Conservation (phyloP, 2,888 invertebrate species). For the Pseudococcus jackbeardsleyi region DNA sequence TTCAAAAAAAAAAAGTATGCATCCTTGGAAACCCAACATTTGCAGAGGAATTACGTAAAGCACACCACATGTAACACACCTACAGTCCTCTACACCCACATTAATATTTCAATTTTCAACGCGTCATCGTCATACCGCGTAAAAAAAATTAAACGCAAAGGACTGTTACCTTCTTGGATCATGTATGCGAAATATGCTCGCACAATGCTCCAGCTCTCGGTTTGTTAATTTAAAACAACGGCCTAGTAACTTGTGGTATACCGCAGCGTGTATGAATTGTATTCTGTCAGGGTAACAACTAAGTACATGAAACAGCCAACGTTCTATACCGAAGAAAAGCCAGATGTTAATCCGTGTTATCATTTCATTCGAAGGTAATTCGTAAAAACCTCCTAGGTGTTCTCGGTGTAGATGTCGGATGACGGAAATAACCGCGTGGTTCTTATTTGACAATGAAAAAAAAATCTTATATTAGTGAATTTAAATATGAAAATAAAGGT, state of each 20-base stretch:
- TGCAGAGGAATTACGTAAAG: background rate
- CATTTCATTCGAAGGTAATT: slow-evolving; percentile 3
- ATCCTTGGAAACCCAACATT: background rate
- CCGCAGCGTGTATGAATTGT: slow-evolving; percentile 37
- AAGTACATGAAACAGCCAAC: slow-evolving; percentile 5
- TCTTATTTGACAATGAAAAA: too few species aligned
- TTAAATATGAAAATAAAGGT: too few species aligned
- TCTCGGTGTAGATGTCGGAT: background rate
- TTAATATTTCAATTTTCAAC: slow-evolving; percentile 16
- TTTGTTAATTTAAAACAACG: slow-evolving; percentile 47
- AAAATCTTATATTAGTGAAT: too few species aligned
- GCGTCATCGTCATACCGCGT: slow-evolving; percentile 4
- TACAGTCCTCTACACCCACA: background rate
- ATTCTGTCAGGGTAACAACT: slow-evolving; percentile 36
- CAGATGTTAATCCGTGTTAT: slow-evolving; percentile 28
- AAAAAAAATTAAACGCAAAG: background rate
- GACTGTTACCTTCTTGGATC: background rate
- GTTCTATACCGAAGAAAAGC: background rate
- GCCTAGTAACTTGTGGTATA: slow-evolving; percentile 36
- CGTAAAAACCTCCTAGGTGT: background rate
- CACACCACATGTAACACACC: background rate
- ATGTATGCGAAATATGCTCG: background rate
- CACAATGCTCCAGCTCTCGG: background rate
- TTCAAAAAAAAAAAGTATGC: background rate
- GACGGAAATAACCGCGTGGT: background rate